Base-by-base conservation (phyloP, 2,797 vertebrate species). In the Syngnathus acus region DNA sequence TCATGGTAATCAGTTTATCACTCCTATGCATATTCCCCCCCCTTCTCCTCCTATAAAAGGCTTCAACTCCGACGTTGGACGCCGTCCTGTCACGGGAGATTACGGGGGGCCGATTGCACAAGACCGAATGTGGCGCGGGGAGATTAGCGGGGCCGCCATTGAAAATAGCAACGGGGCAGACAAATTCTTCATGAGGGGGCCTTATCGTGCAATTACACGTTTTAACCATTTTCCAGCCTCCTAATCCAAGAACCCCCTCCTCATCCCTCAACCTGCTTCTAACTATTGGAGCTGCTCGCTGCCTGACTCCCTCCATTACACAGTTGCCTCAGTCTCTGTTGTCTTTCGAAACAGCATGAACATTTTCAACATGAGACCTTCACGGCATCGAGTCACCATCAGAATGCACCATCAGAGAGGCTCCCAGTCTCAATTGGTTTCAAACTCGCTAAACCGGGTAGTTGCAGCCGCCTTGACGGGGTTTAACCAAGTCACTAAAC, bases 121-220 rank as follows among this genome's bases (percentile, higher is more conserved):
- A 93, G 77, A 93, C 94, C 91, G 94, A 96, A 95, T 95, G 95
- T 96, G 96, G 92, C 92, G 87, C 89, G 78, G 91, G 90, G 93
- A 96, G 95, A 98, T 98, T 98, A 98, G 95, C 92, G 38, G 66
- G 80, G 81, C 79, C 90, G 94, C 92, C 94, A 94, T 93, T 95
- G 94, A 94, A 87, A 95, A 96, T 90, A 94, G 94, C 94, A 93
- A 94, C 91, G 94, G 94, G 94, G 95, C 95, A 94, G 95, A 94
- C 93, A 93, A 94, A 96, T 95, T 95, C 94, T 96, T 96, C 94
- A 91, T 91, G 94, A 98, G 95, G 93, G 83, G 84, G 94, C 95
- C 96, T 98, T 98, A 98, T 98, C 96, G 91, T 93, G 94, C 95
- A 95, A 94, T 95, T 96, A 95, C 96, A 98, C 92, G 94, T 95